Percentiles rank a stretch among this genome's conserved stretches.
These are phyloP conservation scores for Nephrotoma flavescens DNA, from an alignment of 2,888 invertebrate genomes.

Conservation along the genomic window DNA sequence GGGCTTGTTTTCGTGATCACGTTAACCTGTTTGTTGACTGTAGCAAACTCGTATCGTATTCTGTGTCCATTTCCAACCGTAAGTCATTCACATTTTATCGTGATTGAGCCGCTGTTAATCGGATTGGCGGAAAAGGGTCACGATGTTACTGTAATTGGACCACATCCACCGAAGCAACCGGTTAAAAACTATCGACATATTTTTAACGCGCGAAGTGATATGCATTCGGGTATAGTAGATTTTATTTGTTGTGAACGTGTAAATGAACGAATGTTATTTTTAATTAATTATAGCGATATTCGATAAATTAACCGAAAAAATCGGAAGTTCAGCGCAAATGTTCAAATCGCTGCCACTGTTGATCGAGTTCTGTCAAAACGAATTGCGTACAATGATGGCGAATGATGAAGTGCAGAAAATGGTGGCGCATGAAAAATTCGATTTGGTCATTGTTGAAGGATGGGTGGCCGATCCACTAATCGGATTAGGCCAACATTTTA, in stretches of 20 bases:
- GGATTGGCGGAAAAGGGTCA: background rate
- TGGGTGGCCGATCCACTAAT: background rate
- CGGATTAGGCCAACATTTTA: background rate
- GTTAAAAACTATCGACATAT: background rate
- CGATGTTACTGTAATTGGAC: background rate
- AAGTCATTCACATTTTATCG: background rate
- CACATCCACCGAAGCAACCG: background rate
- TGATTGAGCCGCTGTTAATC: background rate
- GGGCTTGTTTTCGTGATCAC: background rate
- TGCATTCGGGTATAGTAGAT: background rate
- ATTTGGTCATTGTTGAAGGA: background rate
- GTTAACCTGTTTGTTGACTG: background rate
- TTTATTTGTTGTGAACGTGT: too few species aligned
- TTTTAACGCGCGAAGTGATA: background rate
- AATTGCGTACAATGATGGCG: background rate
- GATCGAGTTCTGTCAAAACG: background rate
- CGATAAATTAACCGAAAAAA: background rate
- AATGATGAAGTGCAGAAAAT: background rate
- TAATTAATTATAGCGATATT: background rate
- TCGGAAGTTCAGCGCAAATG: background rate
- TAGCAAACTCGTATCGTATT: background rate
- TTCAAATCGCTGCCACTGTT: background rate
- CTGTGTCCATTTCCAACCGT: background rate
- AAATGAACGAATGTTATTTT: background rate
- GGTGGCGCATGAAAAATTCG: background rate